Conservation (phyloP, 2,797 vertebrate genomes). For the Spinus olivaceus region DNA sequence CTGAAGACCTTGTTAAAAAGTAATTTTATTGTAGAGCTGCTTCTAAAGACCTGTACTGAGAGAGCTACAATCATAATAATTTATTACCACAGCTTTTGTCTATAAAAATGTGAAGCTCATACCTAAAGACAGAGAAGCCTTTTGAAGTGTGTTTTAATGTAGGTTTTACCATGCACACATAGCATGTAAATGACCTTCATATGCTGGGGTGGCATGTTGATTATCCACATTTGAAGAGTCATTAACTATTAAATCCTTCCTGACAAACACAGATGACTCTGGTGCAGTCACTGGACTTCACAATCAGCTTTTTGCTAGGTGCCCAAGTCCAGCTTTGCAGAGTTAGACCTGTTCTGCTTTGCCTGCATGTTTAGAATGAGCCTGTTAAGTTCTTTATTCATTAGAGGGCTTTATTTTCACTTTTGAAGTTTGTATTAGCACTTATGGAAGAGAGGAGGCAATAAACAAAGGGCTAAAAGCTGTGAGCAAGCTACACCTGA, state of each 20-base stretch:
- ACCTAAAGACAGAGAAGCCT: background rate
- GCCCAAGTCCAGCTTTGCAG: background rate
- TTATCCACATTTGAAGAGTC: background rate
- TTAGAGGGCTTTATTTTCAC: background rate
- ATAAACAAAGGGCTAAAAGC: background rate
- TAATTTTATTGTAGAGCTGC: background rate
- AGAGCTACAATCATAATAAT: background rate
- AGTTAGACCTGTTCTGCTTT: background rate
- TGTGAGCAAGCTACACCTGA: background rate
- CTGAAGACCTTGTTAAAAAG: background rate
- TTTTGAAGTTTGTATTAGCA: background rate
- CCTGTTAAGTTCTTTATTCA: background rate
- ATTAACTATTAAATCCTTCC: background rate
- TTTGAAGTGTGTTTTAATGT: constrained; percentile 3
- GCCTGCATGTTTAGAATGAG: background rate
- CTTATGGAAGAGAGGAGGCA: background rate
- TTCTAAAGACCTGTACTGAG: background rate
- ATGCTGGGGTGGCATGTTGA: background rate
- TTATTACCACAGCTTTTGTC: background rate
- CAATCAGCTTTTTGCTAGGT: background rate
- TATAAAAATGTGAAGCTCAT: background rate
- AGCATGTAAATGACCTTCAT: background rate
- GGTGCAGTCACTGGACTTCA: background rate
- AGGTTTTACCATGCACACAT: background rate
- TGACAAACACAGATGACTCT: background rate